Evolutionary conservation across 2,113 vertebrate species (phyloP).

Genomic region (Columbina picui): DNA sequence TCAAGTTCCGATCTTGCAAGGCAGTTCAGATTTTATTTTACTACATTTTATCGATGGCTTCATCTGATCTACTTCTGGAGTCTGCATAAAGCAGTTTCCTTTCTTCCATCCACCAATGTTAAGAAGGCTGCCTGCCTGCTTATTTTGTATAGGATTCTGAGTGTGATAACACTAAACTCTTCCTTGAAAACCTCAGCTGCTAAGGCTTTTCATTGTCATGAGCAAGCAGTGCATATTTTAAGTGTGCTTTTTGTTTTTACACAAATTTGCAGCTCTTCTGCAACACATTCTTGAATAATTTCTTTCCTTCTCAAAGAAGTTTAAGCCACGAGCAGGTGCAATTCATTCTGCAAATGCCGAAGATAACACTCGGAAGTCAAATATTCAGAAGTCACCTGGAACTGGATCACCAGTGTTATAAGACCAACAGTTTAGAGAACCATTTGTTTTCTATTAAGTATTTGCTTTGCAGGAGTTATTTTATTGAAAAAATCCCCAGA

Average conservation of each 20-base stretch:
- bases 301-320: background rate
- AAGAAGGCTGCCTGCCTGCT: background rate
- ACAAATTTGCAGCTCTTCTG: background rate
- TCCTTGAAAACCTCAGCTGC: background rate
- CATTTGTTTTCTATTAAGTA: background rate
- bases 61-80: background rate
- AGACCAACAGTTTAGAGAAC: background rate
- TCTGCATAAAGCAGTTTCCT: background rate
- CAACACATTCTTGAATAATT: background rate
- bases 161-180: background rate
- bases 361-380: background rate
- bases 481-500: background rate
- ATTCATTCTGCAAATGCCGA: background rate
- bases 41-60: background rate
- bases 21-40: background rate
- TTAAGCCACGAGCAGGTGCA: background rate
- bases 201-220: background rate
- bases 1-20: background rate
- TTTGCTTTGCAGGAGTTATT: background rate
- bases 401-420: background rate
- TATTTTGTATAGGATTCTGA: background rate
- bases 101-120: background rate
- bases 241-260: background rate
- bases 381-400: background rate
- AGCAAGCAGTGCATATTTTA: background rate